Evolutionary conservation across 2,113 vertebrate species (phyloP).

Genomic region (Echinops telfairi): DNA sequence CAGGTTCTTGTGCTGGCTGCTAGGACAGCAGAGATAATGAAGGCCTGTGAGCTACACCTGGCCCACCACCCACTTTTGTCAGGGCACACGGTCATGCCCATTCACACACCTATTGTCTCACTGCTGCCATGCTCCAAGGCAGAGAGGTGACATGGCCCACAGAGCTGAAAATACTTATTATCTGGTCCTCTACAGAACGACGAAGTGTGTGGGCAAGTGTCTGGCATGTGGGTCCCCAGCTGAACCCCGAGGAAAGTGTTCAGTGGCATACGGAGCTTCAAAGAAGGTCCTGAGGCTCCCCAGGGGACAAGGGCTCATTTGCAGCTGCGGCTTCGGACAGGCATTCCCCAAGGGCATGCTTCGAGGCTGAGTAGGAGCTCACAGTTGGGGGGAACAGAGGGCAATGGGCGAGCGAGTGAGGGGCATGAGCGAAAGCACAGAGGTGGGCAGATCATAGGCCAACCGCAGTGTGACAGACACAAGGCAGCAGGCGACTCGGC

Average conservation of each 20-base stretch:
- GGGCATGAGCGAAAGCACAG: background rate
- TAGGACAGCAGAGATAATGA: background rate
- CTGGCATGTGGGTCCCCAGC: background rate
- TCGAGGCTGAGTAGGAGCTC: background rate
- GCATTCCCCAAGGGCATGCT: background rate
- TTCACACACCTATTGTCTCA: background rate
- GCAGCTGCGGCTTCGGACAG: background rate
- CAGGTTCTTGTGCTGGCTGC: background rate
- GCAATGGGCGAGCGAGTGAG: background rate
- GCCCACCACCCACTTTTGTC: background rate
- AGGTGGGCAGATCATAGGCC: background rate
- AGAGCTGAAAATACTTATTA: background rate
- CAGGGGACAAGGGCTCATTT: background rate
- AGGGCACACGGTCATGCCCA: background rate
- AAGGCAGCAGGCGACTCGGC: background rate
- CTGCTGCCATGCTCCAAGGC: background rate
- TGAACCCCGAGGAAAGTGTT: background rate
- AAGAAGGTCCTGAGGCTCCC: slow-evolving; percentile 1
- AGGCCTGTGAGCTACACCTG: background rate
- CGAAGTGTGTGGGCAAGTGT: background rate
- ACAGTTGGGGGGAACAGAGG: background rate
- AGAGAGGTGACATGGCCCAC: background rate
- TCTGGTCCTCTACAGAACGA: background rate
- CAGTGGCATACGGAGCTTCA: background rate
- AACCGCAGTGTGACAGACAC: background rate